Conservation (phyloP, 1,140 invertebrate genomes). For the Hestina assimilis region DNA sequence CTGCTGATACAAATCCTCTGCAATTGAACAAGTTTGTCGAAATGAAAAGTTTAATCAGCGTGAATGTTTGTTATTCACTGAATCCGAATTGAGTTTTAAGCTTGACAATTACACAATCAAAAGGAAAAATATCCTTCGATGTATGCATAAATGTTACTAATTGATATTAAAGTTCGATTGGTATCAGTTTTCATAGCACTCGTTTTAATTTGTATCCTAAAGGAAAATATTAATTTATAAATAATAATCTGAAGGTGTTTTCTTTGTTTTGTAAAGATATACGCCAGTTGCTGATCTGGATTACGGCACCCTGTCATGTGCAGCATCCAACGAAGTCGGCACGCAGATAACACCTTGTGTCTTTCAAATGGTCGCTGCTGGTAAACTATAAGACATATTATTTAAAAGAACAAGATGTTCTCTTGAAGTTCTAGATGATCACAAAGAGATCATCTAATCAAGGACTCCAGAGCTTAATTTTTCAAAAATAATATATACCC, state of each 20-base stretch:
- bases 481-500: too few relatives aligned
- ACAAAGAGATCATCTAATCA: too few relatives aligned
- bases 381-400: constrained; percentile 70
- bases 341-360: constrained; percentile 86
- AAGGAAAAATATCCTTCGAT: constrained; percentile 15
- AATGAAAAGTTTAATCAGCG: constrained; percentile 29
- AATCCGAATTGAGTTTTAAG: constrained; percentile 21
- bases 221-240: background rate
- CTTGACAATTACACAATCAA: constrained; percentile 24
- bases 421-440: too few relatives aligned
- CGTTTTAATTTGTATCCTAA: too few relatives aligned
- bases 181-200: background rate
- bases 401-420: too few relatives aligned
- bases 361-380: constrained; percentile 88
- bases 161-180: constrained; percentile 6
- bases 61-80: constrained; percentile 28
- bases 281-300: constrained; percentile 85
- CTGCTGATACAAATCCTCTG: constrained; percentile 23
- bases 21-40: constrained; percentile 27
- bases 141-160: constrained; percentile 15
- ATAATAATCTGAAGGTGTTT: constrained; percentile 18
- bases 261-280: constrained; percentile 72
- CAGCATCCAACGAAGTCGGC: constrained; percentile 88
- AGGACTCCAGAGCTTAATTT: too few relatives aligned
- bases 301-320: constrained; percentile 88